phyloP scores from a whole-genome alignment of 2,113 vertebrate genomes.

The Sceloporus undulatus region DNA sequence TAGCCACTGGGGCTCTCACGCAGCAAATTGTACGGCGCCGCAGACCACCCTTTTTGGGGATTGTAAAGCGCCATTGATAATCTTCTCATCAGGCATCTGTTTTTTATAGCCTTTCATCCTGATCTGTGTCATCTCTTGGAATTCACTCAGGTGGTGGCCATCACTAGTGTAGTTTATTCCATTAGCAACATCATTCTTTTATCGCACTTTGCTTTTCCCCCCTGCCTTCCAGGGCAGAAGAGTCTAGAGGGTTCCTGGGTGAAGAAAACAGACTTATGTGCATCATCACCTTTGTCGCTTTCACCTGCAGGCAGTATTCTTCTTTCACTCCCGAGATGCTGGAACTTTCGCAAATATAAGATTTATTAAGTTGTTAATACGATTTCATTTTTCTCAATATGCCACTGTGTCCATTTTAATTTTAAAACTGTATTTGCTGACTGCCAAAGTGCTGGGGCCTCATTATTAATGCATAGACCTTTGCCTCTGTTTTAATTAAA shows the following conservation, averaged over 20 bases:
- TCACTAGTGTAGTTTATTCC: too few species aligned
- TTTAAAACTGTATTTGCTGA: conserved; percentile 80
- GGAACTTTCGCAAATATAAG: conserved; percentile 73
- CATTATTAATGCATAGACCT: conserved; percentile 77
- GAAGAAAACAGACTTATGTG: conserved; percentile 63
- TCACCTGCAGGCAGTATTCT: conserved; percentile 60
- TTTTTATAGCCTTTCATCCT: too few species aligned
- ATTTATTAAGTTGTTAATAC: conserved; percentile 75
- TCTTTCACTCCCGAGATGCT: conserved; percentile 51
- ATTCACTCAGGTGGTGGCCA: too few species aligned
- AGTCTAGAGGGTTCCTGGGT: conserved; percentile 40
- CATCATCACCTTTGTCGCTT: conserved; percentile 64
- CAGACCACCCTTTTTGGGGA: too few species aligned
- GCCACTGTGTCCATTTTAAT: conserved; percentile 72
- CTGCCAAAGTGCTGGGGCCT: conserved; percentile 74
- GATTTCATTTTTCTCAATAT: conserved; percentile 75
- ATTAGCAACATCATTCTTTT: too few species aligned
- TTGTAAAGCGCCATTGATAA: too few species aligned
- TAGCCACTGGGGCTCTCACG: too few species aligned
- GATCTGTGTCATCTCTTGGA: too few species aligned
- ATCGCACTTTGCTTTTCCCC: too few species aligned
- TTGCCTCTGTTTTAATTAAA: conserved; percentile 80
- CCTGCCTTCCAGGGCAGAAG: too few species aligned
- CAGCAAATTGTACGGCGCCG: too few species aligned
- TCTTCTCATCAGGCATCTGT: too few species aligned